Conservation (phyloP, 2,797 vertebrate species). For the Thalassophryne amazonica region DNA sequence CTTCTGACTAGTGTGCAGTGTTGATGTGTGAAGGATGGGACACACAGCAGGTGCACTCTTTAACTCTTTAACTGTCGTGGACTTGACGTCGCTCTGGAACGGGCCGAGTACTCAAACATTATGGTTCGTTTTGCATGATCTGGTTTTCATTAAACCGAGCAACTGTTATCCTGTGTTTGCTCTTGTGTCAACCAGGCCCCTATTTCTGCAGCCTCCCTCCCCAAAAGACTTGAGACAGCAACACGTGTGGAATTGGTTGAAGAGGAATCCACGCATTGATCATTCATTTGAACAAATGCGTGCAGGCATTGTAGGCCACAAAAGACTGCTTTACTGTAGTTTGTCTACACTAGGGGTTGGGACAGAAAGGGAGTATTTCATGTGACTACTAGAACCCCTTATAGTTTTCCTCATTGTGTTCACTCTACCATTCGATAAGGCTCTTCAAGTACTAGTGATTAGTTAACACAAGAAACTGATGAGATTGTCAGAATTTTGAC, state of each 20-base stretch:
- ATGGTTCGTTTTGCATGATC: slow-evolving; percentile 22
- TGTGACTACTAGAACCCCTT: too few species aligned
- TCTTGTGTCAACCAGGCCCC: slow-evolving; percentile 19
- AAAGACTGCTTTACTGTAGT: too few species aligned
- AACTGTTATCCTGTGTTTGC: slow-evolving; percentile 37
- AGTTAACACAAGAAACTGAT: too few species aligned
- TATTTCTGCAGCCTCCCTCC: slow-evolving; percentile 1
- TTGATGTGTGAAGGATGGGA: slow-evolving; percentile 61
- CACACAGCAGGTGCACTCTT: slow-evolving; percentile 41
- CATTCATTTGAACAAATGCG: too few species aligned
- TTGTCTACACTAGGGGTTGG: too few species aligned
- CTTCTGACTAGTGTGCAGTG: slow-evolving; percentile 58
- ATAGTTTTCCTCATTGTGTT: too few species aligned
- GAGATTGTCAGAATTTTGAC: too few species aligned
- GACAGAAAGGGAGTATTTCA: too few species aligned
- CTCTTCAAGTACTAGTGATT: too few species aligned
- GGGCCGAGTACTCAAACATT: neutral
- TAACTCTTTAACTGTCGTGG: slow-evolving; percentile 20
- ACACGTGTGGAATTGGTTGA: neutral
- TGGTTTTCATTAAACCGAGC: slow-evolving; percentile 52
- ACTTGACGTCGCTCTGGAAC: neutral
- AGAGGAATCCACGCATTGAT: too few species aligned
- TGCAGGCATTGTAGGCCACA: too few species aligned
- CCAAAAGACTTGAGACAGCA: slow-evolving; percentile 15
- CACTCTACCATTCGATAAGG: too few species aligned